phyloP scores from a whole-genome alignment of 2,113 vertebrate genomes.

The Hirundichthys speculiger region DNA sequence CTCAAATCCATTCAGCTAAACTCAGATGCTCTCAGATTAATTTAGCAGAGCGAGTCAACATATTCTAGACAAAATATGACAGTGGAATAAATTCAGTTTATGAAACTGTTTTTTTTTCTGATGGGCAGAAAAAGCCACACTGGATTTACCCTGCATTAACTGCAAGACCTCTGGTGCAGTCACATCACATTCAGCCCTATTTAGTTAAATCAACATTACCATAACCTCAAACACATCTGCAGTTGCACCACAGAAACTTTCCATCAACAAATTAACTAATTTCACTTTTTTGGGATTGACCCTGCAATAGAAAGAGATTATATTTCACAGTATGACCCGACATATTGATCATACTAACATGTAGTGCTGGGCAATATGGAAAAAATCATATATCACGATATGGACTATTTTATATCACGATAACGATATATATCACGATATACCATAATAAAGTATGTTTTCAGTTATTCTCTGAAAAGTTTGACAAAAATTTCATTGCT shows the following conservation, averaged over 20 bases:
- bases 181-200: constrained; percentile 30
- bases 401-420: no score
- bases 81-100: constrained; percentile 51
- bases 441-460: no score
- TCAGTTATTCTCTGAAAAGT: no score
- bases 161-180: constrained; percentile 36
- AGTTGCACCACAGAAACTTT: constrained; percentile 36
- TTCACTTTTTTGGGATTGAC: constrained; percentile 18
- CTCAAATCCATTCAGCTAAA: constrained; percentile 67
- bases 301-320: constrained; percentile 12
- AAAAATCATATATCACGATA: no score
- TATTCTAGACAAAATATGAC: constrained; percentile 39
- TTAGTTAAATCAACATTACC: constrained; percentile 49
- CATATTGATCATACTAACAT: constrained; percentile 34
- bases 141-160: constrained; percentile 31
- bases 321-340: constrained; percentile 23
- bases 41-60: constrained; percentile 59
- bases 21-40: constrained; percentile 60
- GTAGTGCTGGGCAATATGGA: no score
- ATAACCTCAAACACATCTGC: constrained; percentile 53
- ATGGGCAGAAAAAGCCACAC: constrained; percentile 38
- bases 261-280: constrained; percentile 40
- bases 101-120: constrained; percentile 70
- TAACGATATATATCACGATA: no score
- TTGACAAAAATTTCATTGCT: no score